Percentiles rank a stretch among this genome's conserved stretches.
phyloP scores from a whole-genome alignment of 2,797 vertebrate genomes.

The Aratinga solstitialis region DNA sequence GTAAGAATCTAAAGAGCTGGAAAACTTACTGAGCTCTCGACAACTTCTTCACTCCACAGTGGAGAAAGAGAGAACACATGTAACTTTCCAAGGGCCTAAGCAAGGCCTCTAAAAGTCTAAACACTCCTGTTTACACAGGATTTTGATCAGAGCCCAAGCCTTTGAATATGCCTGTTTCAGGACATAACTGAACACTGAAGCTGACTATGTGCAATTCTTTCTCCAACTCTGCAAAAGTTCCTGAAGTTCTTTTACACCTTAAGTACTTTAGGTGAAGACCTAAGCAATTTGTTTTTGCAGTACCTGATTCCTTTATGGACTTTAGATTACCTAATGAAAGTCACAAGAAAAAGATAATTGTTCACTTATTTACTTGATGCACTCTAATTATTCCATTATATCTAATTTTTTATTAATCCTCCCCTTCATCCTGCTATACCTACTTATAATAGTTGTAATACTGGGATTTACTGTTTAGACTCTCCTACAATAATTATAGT shows the following conservation, averaged over 20 bases:
- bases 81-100: neutral
- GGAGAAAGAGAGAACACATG: neutral
- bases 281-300: neutral
- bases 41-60: neutral
- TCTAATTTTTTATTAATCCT: neutral
- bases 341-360: neutral
- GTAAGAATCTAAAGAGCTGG: neutral
- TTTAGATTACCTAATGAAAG: neutral
- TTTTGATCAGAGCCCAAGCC: neutral
- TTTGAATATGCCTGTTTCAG: neutral
- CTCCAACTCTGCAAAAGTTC: neutral
- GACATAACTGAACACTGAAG: neutral
- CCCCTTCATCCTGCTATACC: neutral
- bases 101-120: neutral
- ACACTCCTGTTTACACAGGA: neutral
- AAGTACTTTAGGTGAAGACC: neutral
- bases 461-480: neutral
- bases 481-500: neutral
- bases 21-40: neutral
- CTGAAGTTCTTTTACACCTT: neutral
- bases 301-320: neutral
- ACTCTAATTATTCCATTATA: neutral
- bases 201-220: neutral
- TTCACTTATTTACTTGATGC: neutral
- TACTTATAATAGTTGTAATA: neutral